These are phyloP conservation scores for Drosophila ustulata DNA, from an alignment of 2,888 invertebrate species.

Conservation along the genomic window DNA sequence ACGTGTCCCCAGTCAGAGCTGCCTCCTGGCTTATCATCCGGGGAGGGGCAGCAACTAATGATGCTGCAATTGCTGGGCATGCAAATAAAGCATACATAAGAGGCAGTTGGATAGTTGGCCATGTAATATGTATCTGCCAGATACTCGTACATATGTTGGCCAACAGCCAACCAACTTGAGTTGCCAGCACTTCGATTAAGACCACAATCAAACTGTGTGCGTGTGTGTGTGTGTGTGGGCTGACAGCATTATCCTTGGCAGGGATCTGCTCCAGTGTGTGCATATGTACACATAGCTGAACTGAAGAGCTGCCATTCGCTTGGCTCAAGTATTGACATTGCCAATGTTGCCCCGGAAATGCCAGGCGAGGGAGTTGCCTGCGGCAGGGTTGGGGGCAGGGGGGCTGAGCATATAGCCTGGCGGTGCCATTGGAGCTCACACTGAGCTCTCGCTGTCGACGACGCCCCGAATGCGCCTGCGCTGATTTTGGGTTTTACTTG, in stretches of 20 bases:
- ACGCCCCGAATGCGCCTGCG: slow-evolving; percentile 66
- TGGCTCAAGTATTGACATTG: slow-evolving; percentile 73
- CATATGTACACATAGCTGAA: slow-evolving; percentile 45
- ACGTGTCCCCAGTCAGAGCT: slow-evolving; percentile 32
- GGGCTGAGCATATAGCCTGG: slow-evolving; percentile 45
- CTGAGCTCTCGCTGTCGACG: slow-evolving; percentile 33
- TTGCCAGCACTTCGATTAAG: slow-evolving; percentile 58
- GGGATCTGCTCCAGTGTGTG: slow-evolving; percentile 33
- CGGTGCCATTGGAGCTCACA: slow-evolving; percentile 74
- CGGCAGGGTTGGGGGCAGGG: slow-evolving; percentile 15
- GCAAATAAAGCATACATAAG: not conserved
- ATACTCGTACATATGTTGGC: slow-evolving; percentile 20
- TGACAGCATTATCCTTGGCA: slow-evolving; percentile 64
- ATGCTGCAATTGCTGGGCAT: not conserved
- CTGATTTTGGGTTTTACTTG: slow-evolving; percentile 68
- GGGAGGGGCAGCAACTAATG: not conserved
- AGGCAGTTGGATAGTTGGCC: not conserved
- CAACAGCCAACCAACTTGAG: slow-evolving; percentile 63
- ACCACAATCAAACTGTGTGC: slow-evolving; percentile 28
- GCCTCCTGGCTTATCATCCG: slow-evolving; percentile 48
- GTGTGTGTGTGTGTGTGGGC: slow-evolving; percentile 16
- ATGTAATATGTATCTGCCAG: slow-evolving; percentile 6
- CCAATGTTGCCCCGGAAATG: slow-evolving; percentile 33
- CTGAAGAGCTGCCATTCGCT: slow-evolving; percentile 75
- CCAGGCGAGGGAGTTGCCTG: slow-evolving; percentile 1